These are phyloP conservation scores for Python bivittatus DNA, from an alignment of 2,113 vertebrate genomes.

Conservation along the genomic window DNA sequence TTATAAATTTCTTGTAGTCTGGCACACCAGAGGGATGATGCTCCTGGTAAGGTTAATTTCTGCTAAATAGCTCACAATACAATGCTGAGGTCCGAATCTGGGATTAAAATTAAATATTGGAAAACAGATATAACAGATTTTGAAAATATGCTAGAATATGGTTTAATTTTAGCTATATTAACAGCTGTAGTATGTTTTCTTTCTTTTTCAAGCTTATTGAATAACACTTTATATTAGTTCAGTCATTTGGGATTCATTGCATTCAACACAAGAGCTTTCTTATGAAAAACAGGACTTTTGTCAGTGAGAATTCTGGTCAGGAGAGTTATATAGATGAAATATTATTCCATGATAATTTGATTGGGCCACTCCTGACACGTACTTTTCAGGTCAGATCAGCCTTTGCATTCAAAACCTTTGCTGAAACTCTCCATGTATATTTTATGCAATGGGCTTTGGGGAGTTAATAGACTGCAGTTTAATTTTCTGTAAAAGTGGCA, in stretches of 20 bases:
- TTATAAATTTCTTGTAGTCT: not conserved
- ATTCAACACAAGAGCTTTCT: not conserved
- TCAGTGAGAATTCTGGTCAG: not conserved
- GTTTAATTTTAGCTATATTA: not conserved
- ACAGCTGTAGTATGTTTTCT: not conserved
- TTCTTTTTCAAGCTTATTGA: not conserved
- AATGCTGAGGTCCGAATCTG: not conserved
- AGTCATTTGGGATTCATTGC: not conserved
- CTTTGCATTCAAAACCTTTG: not conserved
- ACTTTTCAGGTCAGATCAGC: not conserved
- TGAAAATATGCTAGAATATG: not conserved
- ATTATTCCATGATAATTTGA: constrained; percentile 19
- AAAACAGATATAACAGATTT: not conserved
- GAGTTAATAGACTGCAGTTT: constrained; percentile 11
- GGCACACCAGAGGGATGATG: not conserved
- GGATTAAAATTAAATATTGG: not conserved
- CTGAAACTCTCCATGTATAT: not conserved
- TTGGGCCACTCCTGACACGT: constrained; percentile 14
- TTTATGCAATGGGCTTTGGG: constrained; percentile 13
- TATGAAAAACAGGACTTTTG: not conserved
- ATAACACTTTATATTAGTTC: not conserved
- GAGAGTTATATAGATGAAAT: not conserved
- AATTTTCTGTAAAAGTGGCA: constrained; percentile 27
- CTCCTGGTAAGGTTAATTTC: not conserved
- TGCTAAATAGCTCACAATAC: not conserved